Evolutionary conservation across 2,888 invertebrate genomes (phyloP).

Genomic region (Cordilura impudica): DNA sequence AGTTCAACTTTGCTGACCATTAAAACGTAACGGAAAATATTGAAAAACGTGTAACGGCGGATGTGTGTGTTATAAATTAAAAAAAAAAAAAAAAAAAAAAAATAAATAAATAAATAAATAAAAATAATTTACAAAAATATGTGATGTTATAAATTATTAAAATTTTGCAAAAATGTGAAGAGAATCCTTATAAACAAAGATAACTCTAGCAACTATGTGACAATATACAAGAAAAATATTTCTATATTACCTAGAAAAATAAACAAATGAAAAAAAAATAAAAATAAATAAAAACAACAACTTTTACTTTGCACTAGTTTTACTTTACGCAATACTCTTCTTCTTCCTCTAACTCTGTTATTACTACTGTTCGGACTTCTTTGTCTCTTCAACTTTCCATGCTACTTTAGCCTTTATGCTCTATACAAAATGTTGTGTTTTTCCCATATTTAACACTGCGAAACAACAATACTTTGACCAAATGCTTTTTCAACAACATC

Average conservation of each 20-base stretch:
- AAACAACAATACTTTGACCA: not conserved
- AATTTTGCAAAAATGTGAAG: conserved; percentile 23
- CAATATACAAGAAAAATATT: not conserved
- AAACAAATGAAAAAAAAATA: not conserved
- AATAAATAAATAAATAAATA: conserved; percentile 5
- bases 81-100: conserved; percentile 12
- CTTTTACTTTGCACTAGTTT: conserved; percentile 43
- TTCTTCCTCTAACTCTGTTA: conserved; percentile 25
- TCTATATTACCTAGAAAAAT: not conserved
- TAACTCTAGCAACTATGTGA: conserved; percentile 35
- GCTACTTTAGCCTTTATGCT: not conserved
- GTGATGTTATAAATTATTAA: not conserved
- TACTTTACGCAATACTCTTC: conserved; percentile 51
- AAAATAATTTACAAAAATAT: conserved; percentile 24
- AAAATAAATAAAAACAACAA: conserved; percentile 16
- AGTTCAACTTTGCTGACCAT: conserved; percentile 66
- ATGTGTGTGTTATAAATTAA: conserved; percentile 37
- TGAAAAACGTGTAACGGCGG: conserved; percentile 39
- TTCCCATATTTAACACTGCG: not conserved
- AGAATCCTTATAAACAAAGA: not conserved
- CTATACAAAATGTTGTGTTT: not conserved
- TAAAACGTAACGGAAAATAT: conserved; percentile 52
- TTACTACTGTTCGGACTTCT: conserved; percentile 2
- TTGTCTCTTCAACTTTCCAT: not conserved
- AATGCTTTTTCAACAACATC: not conserved